Percentiles rank a stretch among this genome's conserved stretches.
Evolutionary conservation across 2,797 vertebrate species (phyloP).

Genomic region (Pristis pectinata): DNA sequence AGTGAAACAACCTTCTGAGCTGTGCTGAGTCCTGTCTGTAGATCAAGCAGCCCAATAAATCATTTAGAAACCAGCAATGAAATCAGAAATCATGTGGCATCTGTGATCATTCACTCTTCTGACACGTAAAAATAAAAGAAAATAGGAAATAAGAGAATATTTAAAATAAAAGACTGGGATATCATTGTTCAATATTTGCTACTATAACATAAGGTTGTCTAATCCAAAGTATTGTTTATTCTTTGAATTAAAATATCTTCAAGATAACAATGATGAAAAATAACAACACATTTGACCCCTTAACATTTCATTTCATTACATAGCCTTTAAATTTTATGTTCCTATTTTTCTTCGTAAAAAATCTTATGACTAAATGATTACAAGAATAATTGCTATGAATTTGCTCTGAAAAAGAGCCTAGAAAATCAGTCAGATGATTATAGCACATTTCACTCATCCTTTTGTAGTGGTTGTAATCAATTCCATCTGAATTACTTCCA

Average conservation of each 20-base stretch:
- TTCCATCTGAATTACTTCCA: neutral
- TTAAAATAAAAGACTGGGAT: neutral
- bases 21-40: neutral
- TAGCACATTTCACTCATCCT: too few species aligned
- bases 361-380: neutral
- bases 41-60: constrained; percentile 7
- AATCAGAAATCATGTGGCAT: neutral
- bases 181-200: neutral
- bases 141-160: neutral
- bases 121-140: neutral
- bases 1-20: neutral
- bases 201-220: neutral
- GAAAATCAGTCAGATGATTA: too few species aligned
- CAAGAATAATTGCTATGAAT: neutral
- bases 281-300: neutral
- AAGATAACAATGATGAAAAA: neutral
- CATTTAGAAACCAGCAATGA: neutral
- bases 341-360: neutral
- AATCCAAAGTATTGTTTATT: neutral
- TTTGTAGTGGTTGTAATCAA: too few species aligned
- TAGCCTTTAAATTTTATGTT: neutral
- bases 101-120: constrained; percentile 8
- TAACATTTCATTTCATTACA: neutral
- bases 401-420: too few species aligned
- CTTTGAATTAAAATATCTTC: neutral